Conservation (phyloP, 2,797 vertebrate species). For the Oreortyx pictus region DNA sequence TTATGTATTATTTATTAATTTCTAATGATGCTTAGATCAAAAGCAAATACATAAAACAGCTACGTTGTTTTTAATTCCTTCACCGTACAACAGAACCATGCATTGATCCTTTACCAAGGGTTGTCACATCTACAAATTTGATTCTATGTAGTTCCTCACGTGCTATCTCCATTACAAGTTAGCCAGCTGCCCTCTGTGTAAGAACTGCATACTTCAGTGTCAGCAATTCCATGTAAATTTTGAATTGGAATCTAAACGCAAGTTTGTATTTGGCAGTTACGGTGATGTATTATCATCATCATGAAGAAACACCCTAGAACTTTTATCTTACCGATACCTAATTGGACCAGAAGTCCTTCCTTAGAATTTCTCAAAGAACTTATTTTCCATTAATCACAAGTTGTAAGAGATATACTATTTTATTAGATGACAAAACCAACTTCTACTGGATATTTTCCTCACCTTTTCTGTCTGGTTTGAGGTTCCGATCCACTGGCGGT, state of each 20-base stretch:
- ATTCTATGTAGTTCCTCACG: not conserved
- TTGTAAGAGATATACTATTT: not conserved
- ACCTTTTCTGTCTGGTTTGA: conserved; percentile 99
- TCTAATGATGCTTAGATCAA: not conserved
- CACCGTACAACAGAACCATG: rapidly evolving
- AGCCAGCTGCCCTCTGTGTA: not conserved
- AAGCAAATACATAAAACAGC: not conserved
- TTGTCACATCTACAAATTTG: not conserved
- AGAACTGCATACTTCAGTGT: not conserved
- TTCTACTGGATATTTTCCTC: conserved; percentile 58
- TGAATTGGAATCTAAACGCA: not conserved
- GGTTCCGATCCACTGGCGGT: conserved; percentile 95
- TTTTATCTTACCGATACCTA: not conserved
- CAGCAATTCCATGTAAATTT: not conserved
- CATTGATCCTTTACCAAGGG: not conserved
- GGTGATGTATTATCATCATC: not conserved
- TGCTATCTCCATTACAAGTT: not conserved
- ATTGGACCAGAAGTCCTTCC: not conserved
- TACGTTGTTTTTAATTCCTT: not conserved
- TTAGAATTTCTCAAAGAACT: not conserved
- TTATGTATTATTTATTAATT: not conserved
- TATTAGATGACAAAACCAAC: not conserved
- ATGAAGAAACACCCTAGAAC: not conserved
- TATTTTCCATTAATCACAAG: not conserved
- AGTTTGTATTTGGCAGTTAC: not conserved